These are phyloP conservation scores for Drosophila engyochracea DNA, from an alignment of 2,888 invertebrate species.

Conservation along the genomic window DNA sequence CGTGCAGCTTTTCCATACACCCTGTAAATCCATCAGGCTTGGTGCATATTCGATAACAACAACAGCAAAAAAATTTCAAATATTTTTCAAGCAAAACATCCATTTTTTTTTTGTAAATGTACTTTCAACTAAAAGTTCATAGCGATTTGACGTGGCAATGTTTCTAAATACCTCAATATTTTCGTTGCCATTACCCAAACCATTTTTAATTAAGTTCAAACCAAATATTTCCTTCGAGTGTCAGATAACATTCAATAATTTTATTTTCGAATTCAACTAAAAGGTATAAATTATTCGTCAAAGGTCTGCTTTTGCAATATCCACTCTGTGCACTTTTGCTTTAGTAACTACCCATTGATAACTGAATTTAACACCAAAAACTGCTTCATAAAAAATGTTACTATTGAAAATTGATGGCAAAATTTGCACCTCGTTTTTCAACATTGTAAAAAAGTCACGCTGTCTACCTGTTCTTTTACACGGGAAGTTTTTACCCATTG, in stretches of 20 bases:
- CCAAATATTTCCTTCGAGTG: background rate
- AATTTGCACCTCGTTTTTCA: slow-evolving; percentile 30
- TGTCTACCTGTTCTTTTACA: background rate
- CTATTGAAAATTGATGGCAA: slow-evolving; percentile 12
- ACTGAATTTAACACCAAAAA: slow-evolving; percentile 6
- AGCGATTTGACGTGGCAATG: background rate
- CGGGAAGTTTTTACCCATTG: background rate
- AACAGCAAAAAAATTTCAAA: background rate
- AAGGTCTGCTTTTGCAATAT: background rate
- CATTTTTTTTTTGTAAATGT: background rate
- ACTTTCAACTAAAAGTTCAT: background rate
- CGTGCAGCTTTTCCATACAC: slow-evolving; percentile 39
- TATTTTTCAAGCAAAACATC: background rate
- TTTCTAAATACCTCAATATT: no score
- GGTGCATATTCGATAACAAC: background rate
- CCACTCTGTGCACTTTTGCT: background rate
- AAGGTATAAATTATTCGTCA: background rate
- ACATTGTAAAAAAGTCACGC: slow-evolving; percentile 1
- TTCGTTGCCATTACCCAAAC: background rate
- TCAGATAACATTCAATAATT: background rate
- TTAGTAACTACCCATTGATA: background rate
- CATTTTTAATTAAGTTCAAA: background rate
- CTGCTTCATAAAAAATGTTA: background rate
- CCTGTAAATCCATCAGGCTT: slow-evolving; percentile 10
- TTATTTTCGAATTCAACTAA: background rate